Evolutionary conservation across 2,888 invertebrate genomes (phyloP), one percentile per base, ranked within the genome.

Genomic region (Xestoiulus laeticollis): DNA sequence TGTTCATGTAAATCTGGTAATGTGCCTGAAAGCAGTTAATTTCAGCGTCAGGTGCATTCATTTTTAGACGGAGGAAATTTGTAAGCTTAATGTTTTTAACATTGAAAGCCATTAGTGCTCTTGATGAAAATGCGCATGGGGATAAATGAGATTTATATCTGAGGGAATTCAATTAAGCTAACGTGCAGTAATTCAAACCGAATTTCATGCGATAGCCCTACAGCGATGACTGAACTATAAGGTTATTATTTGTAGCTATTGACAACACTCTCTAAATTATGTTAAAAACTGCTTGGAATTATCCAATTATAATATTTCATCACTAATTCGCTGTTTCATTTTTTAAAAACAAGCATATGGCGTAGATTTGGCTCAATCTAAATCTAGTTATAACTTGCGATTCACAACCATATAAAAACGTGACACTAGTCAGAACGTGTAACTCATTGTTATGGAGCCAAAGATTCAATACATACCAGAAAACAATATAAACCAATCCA

Each of bases 131-230:
- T 19, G 59, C 59, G 59, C 59, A 6, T n/a, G 59, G 59, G 59
- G 19, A 59, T 59, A 59, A 59, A 59, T 59, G 59, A 59, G 59
- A 59, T 59, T 59, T 59, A 59, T 59, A 59, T 59, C 59, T 19
- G 59, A n/a, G 59, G 59, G 59, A 59, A 59, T 59, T 59, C 59
- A 59, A 59, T 59, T 59, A 59, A 59, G 59, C 59, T 59, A 59
- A 59, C 59, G 59, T 59, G 59, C 59, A 59, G 59, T 59, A 59
- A 59, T 59, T 59, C 59, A 59, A 59, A 59, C 59, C 59, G 59
- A 59, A 59, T 59, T 59, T 59, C n/a, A 59, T n/a, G 59, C 14
- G 19, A n/a, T 59, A n/a, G 59, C 59, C 59, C 59, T 59, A 59
- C 14, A 59, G 59, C 59, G 59, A 19, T 59, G 59, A 59, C 59